Percentiles rank a stretch among this genome's conserved stretches.
Conservation (phyloP, 35 echinoderm and acorn worm genomes). For the Ophioderma brevispina region DNA sequence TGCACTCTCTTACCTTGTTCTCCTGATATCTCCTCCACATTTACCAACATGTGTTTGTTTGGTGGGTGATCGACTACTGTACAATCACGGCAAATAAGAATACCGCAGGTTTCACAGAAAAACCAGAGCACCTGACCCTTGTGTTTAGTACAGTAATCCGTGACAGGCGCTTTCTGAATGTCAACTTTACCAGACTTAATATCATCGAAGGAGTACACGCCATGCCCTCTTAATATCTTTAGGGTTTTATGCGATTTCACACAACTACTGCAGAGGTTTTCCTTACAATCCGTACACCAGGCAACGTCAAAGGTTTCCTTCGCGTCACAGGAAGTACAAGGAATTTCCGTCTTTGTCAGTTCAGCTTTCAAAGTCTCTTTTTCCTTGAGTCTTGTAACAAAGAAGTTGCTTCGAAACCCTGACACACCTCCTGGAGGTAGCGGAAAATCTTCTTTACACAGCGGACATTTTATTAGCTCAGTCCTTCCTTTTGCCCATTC, state of each 20-base stretch:
- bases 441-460: neutral
- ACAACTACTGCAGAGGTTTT: constrained; percentile 3
- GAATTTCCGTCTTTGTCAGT: neutral
- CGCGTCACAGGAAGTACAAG: neutral
- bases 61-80: constrained; percentile 15
- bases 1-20: neutral
- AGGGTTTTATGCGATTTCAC: neutral
- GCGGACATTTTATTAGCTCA: neutral
- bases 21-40: neutral
- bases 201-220: constrained; percentile 6
- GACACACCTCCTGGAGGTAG: neutral
- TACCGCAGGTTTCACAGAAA: constrained; percentile 34
- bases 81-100: constrained; percentile 19
- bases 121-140: neutral
- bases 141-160: neutral
- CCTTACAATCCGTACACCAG: constrained; percentile 12
- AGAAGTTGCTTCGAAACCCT: neutral
- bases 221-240: constrained; percentile 9
- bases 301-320: neutral
- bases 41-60: neutral
- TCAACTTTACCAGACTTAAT: neutral
- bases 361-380: neutral
- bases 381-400: neutral
- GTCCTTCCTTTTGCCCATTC: neutral
- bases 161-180: neutral